phyloP scores from a whole-genome alignment of 2,113 vertebrate genomes.

The Motacilla alba region DNA sequence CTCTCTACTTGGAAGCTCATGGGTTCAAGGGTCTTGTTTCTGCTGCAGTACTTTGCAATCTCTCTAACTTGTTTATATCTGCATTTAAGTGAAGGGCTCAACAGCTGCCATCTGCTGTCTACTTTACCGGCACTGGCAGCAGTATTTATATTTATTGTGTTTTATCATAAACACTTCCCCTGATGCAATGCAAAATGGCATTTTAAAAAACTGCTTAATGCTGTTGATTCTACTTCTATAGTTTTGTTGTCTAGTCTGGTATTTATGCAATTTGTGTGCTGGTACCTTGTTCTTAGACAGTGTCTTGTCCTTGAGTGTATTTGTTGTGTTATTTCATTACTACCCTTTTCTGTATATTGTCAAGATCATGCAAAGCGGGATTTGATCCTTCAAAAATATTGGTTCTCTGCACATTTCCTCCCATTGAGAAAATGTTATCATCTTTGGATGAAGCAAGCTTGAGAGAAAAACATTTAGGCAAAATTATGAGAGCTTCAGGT shows the following conservation, averaged over 20 bases:
- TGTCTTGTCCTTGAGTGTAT: neutral
- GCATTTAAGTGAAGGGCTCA: neutral
- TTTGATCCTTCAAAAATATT: neutral
- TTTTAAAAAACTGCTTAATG: neutral
- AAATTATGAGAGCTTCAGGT: neutral
- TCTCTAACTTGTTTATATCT: slow-evolving; percentile 7
- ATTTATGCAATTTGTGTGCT: neutral
- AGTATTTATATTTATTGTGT: neutral
- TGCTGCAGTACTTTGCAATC: neutral
- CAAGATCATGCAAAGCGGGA: neutral
- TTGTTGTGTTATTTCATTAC: neutral
- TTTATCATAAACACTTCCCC: neutral
- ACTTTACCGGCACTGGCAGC: neutral
- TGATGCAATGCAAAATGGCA: neutral
- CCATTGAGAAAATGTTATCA: neutral
- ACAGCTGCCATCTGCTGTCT: neutral
- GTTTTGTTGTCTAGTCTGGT: neutral
- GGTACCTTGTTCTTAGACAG: neutral
- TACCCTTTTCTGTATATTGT: neutral
- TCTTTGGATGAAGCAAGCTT: neutral
- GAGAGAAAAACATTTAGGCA: neutral
- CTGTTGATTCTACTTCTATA: neutral
- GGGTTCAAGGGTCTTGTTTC: neutral
- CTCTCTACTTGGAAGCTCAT: neutral
- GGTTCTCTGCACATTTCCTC: neutral